Percentiles rank a stretch among this genome's conserved stretches.
Conservation (phyloP, 2,113 vertebrate species). For the Phalacrocorax carbo region DNA sequence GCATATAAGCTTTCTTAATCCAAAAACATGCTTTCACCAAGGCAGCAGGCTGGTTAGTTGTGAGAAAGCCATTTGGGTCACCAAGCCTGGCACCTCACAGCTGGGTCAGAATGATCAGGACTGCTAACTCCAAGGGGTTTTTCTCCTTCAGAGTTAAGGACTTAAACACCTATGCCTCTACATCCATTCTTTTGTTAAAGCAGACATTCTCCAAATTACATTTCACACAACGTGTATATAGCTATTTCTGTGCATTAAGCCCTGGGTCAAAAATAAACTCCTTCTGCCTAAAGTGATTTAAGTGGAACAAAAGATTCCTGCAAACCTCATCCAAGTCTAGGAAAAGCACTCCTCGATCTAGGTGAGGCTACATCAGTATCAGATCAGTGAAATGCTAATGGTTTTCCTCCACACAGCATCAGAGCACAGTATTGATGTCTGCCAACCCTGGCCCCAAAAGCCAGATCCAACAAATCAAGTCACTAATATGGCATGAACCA, state of each 20-base stretch:
- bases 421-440: not conserved
- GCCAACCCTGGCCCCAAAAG: not conserved
- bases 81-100: not conserved
- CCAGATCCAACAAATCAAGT: not conserved
- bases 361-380: not conserved
- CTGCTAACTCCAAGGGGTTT: not conserved
- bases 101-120: not conserved
- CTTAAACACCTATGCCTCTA: not conserved
- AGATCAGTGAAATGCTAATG: not conserved
- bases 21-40: not conserved
- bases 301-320: not conserved
- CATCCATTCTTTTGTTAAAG: not conserved
- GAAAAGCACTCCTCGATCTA: not conserved
- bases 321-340: not conserved
- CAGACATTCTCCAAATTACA: not conserved
- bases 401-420: not conserved
- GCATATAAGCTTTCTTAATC: not conserved
- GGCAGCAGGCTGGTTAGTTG: not conserved
- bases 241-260: not conserved
- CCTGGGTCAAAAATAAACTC: too few species aligned
- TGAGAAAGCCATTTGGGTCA: not conserved
- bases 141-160: not conserved
- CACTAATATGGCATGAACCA: fast-evolving
- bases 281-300: not conserved
- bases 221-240: fast-evolving